These are phyloP conservation scores for Etia nguti DNA, from an alignment of 2,113 vertebrate genomes.

Conservation along the genomic window DNA sequence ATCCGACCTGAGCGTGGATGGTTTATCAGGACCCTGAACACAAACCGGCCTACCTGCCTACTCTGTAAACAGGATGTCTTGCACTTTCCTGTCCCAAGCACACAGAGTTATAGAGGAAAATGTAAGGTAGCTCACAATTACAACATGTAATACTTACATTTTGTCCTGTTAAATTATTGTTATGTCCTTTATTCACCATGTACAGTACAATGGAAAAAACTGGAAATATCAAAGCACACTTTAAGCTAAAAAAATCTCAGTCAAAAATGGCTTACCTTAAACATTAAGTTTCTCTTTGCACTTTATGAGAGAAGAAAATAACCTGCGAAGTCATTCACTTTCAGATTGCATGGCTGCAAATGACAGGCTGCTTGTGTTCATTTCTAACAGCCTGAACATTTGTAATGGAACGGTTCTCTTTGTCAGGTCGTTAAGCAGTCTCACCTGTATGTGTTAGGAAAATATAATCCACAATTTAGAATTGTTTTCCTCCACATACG, in stretches of 20 bases:
- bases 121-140: not conserved
- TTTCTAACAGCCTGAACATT: not conserved
- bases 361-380: too few species aligned
- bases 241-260: not conserved
- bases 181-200: not conserved
- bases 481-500: not conserved
- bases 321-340: not conserved
- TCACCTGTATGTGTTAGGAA: not conserved
- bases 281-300: not conserved
- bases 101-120: not conserved
- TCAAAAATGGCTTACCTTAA: not conserved
- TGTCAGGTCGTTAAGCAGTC: not conserved
- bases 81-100: not conserved
- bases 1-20: not conserved
- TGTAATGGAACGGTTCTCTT: not conserved
- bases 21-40: not conserved
- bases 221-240: not conserved
- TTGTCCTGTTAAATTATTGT: not conserved
- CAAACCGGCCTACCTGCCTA: not conserved
- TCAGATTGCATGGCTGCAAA: too few species aligned
- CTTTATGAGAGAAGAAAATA: too few species aligned
- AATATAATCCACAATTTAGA: not conserved
- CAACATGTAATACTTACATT: not conserved
- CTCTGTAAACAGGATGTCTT: not conserved
- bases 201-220: not conserved